Conservation (phyloP, 1,140 invertebrate species). For the Eriosoma lanigerum region DNA sequence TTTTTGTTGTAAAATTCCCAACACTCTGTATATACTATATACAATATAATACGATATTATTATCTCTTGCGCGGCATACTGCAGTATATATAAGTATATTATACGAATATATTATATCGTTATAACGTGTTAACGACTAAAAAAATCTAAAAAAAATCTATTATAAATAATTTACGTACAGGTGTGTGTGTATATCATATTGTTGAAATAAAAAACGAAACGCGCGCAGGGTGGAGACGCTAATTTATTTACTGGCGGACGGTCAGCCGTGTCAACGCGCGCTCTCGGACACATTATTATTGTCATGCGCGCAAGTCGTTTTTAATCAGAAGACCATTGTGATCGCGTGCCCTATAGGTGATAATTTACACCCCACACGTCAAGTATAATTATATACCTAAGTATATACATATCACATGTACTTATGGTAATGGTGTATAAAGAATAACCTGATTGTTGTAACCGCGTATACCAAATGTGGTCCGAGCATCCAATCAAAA, state of each 20-base stretch:
- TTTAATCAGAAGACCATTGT: slow-evolving; percentile 46
- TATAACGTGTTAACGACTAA: neutral
- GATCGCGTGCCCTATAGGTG: neutral
- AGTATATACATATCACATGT: neutral
- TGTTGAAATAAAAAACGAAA: too few relatives aligned
- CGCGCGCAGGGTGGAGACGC: neutral
- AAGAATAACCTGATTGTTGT: too few relatives aligned
- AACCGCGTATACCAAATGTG: neutral
- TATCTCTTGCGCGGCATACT: neutral
- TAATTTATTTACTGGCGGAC: slow-evolving; percentile 23
- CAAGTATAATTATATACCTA: neutral
- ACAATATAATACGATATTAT: too few relatives aligned
- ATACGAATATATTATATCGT: slow-evolving; percentile 5
- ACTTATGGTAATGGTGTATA: too few relatives aligned
- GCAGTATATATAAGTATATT: too few relatives aligned
- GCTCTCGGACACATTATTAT: slow-evolving; percentile 9
- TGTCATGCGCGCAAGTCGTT: neutral
- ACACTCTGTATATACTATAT: too few relatives aligned
- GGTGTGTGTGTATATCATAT: too few relatives aligned
- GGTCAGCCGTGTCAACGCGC: neutral
- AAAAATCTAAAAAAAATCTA: neutral
- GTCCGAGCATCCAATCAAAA: too few relatives aligned
- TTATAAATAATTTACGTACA: too few relatives aligned
- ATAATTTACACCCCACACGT: neutral
- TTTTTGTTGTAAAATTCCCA: too few relatives aligned